phyloP scores from a whole-genome alignment of 2,888 invertebrate genomes.

The Oxytorus armatus region DNA sequence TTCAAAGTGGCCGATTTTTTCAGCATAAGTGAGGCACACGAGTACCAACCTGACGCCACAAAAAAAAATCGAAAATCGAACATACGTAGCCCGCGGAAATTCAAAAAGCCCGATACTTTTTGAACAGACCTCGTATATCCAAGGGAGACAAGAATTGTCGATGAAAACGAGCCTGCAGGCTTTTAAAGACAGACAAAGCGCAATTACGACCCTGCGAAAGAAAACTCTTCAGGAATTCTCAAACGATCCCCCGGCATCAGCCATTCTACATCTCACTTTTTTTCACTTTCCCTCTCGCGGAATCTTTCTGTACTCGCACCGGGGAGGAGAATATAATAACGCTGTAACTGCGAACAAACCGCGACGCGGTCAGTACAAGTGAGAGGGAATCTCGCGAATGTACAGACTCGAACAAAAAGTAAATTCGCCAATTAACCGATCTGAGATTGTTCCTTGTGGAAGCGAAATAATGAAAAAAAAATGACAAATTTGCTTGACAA shows the following conservation, averaged over 20 bases:
- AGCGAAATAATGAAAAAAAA: background rate
- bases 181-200: slow-evolving; percentile 47
- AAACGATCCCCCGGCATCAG: slow-evolving; percentile 10
- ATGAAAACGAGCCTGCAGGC: slow-evolving; percentile 38
- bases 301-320: slow-evolving; percentile 6
- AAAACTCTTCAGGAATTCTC: slow-evolving; percentile 51
- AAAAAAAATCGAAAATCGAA: too few species aligned
- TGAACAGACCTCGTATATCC: too few species aligned
- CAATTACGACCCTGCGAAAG: slow-evolving; percentile 45
- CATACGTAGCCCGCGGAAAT: too few species aligned
- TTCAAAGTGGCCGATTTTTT: too few species aligned
- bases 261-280: slow-evolving; percentile 12
- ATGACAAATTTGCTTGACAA: background rate
- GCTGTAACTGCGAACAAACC: slow-evolving; percentile 28
- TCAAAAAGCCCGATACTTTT: too few species aligned
- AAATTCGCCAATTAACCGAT: slow-evolving; percentile 33
- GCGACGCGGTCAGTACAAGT: slow-evolving; percentile 29
- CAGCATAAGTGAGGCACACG: too few species aligned
- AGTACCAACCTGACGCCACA: too few species aligned
- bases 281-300: too few species aligned
- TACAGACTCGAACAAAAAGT: slow-evolving; percentile 47
- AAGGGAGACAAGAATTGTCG: too few species aligned
- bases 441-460: background rate
- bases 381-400: slow-evolving; percentile 52
- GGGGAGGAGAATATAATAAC: slow-evolving; percentile 47